Evolutionary conservation across 2,888 invertebrate species (phyloP).

Genomic region (Philaethria dido): DNA sequence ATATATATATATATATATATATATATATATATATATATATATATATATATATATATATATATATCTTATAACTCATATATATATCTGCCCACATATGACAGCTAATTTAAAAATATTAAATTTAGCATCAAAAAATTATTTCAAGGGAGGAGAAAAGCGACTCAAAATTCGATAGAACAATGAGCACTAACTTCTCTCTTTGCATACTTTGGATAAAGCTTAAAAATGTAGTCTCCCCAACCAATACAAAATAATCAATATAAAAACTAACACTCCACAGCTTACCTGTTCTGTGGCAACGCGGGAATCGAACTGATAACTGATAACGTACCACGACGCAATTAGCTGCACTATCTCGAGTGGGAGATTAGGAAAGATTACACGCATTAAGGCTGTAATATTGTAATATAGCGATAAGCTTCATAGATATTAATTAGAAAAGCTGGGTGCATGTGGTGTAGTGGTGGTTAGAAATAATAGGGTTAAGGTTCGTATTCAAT

Average conservation of each 20-base stretch:
- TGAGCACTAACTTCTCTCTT: too few relatives aligned
- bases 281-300: constrained; percentile 31
- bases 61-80: too few relatives aligned
- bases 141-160: too few relatives aligned
- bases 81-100: too few relatives aligned
- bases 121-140: too few relatives aligned
- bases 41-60: too few relatives aligned
- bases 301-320: constrained; percentile 19
- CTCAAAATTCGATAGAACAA: too few relatives aligned
- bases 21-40: too few relatives aligned
- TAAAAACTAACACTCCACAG: constrained; percentile 38
- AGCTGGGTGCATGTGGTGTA: constrained; percentile 1
- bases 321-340: constrained; percentile 35
- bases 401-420: constrained; percentile 40
- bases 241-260: constrained; percentile 12
- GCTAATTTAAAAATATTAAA: too few relatives aligned
- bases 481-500: not conserved
- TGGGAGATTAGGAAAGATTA: constrained; percentile 44
- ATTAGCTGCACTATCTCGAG: constrained; percentile 39
- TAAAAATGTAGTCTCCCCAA: not conserved
- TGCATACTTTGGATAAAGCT: too few relatives aligned
- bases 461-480: not conserved
- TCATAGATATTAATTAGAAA: constrained; percentile 40
- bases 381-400: constrained; percentile 49
- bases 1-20: too few relatives aligned